Conservation (phyloP, 2,888 invertebrate genomes). For the Heliconius cydno region DNA sequence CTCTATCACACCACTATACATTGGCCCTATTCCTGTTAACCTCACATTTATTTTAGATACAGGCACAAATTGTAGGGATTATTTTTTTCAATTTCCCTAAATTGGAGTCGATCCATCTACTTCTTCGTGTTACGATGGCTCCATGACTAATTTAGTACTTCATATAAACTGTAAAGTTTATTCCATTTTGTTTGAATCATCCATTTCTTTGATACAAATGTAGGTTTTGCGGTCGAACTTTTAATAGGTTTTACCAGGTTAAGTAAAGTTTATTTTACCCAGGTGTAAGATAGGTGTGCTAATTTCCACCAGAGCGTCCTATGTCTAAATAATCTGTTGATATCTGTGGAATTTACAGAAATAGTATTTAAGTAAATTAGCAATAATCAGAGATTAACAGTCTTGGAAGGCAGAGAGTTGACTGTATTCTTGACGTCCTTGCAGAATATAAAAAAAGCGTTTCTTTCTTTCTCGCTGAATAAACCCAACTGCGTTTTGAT, state of each 20-base stretch:
- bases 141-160: not conserved
- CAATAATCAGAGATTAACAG: no score
- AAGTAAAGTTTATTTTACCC: not conserved
- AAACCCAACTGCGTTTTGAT: not conserved
- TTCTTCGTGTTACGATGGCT: not conserved
- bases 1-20: no score
- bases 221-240: not conserved
- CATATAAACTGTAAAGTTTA: not conserved
- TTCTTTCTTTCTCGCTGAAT: not conserved
- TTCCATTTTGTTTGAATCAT: not conserved
- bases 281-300: not conserved
- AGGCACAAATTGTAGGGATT: no score
- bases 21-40: no score
- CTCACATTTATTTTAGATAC: no score
- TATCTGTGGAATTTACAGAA: not conserved
- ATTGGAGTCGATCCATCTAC: not conserved
- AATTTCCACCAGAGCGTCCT: not conserved
- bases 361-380: no score
- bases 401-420: no score
- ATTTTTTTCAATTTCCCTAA: no score
- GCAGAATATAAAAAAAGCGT: not conserved
- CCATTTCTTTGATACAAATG: not conserved
- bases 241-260: not conserved
- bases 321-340: not conserved
- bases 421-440: no score